Percentiles rank a stretch among this genome's conserved stretches.
Evolutionary conservation across 1,140 invertebrate genomes (phyloP).

Genomic region (Pachyrhynchus sulphureomaculatus): DNA sequence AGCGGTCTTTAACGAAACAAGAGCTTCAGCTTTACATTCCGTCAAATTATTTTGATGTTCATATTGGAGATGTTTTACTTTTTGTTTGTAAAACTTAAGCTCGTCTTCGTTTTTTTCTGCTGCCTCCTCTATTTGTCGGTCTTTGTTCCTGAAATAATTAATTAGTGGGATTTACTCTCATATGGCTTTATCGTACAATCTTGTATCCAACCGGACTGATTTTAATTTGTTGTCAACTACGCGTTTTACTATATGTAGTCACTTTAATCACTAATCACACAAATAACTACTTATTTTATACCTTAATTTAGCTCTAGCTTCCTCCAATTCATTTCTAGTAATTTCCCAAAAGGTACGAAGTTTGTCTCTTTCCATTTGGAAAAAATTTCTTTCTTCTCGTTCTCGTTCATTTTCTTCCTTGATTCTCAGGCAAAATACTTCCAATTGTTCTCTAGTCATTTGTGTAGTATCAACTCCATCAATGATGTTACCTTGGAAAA

Average conservation of each 20-base stretch:
- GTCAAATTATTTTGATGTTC: slow-evolving; percentile 85
- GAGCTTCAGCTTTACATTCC: slow-evolving; percentile 73
- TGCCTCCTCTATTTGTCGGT: slow-evolving; percentile 84
- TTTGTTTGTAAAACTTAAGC: slow-evolving; percentile 86
- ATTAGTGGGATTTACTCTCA: not conserved
- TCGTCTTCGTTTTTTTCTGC: slow-evolving; percentile 85
- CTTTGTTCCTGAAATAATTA: slow-evolving; percentile 66
- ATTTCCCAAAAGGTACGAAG: slow-evolving; percentile 94
- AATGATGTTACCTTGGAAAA: slow-evolving; percentile 62
- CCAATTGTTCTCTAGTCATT: slow-evolving; percentile 91
- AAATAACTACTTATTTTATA: slow-evolving; percentile 9
- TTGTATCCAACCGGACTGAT: too few relatives aligned
- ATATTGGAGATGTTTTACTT: slow-evolving; percentile 89
- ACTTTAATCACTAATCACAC: too few relatives aligned
- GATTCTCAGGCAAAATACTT: slow-evolving; percentile 83
- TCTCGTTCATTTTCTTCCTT: slow-evolving; percentile 91
- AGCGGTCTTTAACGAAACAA: slow-evolving; percentile 72
- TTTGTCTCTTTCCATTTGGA: slow-evolving; percentile 93
- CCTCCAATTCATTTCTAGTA: slow-evolving; percentile 79
- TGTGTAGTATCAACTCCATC: slow-evolving; percentile 89
- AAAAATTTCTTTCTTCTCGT: slow-evolving; percentile 92
- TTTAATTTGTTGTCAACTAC: too few relatives aligned
- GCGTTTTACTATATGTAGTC: not conserved
- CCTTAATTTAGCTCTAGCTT: slow-evolving; percentile 70
- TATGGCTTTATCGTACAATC: too few relatives aligned